These are phyloP conservation scores for Diplogasteroides magnus DNA, from an alignment of 1,140 invertebrate species.

Conservation along the genomic window DNA sequence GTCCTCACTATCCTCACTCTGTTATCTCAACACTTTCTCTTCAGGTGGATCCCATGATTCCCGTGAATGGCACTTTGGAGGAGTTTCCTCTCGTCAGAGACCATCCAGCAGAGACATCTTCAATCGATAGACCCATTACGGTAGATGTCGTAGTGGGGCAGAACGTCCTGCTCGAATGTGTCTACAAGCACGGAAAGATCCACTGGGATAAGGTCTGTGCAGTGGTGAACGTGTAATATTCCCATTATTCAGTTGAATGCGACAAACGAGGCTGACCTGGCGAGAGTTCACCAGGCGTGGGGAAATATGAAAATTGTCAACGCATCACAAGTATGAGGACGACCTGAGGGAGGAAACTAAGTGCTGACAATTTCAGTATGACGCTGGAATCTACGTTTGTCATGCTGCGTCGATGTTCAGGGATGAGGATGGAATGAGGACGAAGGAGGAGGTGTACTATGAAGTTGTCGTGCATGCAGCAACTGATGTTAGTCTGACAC, in stretches of 20 bases:
- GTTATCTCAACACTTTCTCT: too few relatives aligned
- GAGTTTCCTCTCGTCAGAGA: too few relatives aligned
- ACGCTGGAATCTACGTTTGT: conserved; percentile 41
- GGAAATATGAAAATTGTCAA: conserved; percentile 39
- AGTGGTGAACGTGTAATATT: too few relatives aligned
- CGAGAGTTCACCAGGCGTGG: conserved; percentile 43
- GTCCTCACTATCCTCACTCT: too few relatives aligned
- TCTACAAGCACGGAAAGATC: not conserved
- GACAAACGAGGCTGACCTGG: too few relatives aligned
- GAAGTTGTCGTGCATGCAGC: conserved; percentile 39
- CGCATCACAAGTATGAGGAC: conserved; percentile 15
- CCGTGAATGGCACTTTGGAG: too few relatives aligned
- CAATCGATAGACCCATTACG: not conserved
- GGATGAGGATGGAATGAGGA: conserved; percentile 9
- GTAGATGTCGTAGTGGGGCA: not conserved
- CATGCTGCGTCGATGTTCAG: conserved; percentile 30
- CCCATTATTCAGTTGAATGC: too few relatives aligned
- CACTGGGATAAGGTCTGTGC: not conserved
- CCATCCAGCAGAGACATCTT: too few relatives aligned
- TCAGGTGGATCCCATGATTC: too few relatives aligned
- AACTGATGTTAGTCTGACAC: conserved; percentile 39
- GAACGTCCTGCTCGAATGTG: not conserved
- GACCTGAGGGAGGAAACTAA: not conserved
- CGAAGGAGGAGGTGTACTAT: conserved; percentile 33
- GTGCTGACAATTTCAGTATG: conserved; percentile 7